Evolutionary conservation across 2,113 vertebrate genomes (phyloP), one percentile per base, ranked within the genome.

Genomic region (Patagioenas fasciata): DNA sequence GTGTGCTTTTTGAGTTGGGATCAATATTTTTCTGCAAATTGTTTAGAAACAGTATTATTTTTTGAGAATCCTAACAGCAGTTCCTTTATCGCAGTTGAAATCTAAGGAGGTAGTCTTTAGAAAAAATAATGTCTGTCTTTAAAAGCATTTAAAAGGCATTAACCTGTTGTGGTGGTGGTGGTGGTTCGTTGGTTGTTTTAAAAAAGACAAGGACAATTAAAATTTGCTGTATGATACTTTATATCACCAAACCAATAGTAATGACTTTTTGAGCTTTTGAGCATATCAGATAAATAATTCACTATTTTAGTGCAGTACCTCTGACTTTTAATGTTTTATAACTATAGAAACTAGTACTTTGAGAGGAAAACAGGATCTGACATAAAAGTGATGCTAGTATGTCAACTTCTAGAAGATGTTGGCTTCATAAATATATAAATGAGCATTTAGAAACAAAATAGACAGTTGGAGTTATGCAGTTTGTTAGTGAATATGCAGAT

Each of bases 401-500:
- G 71, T 81, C 38, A 75, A 14, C 7, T 74, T 89, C 53, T 84
- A 32, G 32, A 79, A 82, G 25, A 31, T 3, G 5, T 32, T 32
- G 26, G 5, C 15, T 54, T 73, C 40, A 17, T 80, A 72, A 61
- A 40, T 29, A 12, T 7, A 6, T 69, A 58, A 88, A 31, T 5
- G 8, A 57, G 4, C 47, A 36, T 65, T 62, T 77, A 56, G 42
- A 42, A 93, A 40, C 23, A 69, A 81, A 83, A 9, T 5, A 51
- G 60, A 28, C 8, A 42, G 7, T 3, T 62, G 28, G 19, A 62
- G 31, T 54, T 53, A 7, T 0, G 1, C 20, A 23, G 10, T 16
- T 61, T 81, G 23, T 38, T n/a, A 62, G 9, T 18, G 10, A n/a
- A 15, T 23, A 14, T 42, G 25, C 6, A 40, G 58, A 48, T 85